Evolutionary conservation across 2,888 invertebrate species (phyloP).

Genomic region (Rhopalosiphum nymphaeae): DNA sequence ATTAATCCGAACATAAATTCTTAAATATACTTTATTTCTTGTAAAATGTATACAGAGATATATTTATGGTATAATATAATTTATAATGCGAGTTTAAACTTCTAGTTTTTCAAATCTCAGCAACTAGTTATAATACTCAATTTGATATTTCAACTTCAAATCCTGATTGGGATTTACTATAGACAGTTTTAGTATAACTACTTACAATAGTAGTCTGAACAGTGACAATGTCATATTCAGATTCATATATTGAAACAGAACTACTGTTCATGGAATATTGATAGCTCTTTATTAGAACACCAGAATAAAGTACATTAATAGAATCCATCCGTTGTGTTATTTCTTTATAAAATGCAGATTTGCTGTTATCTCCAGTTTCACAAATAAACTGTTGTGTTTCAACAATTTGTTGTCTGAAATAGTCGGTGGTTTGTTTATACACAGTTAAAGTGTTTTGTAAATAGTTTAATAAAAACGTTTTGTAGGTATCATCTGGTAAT

Average conservation of each 20-base stretch:
- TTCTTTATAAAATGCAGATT: background rate
- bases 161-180: rapidly evolving
- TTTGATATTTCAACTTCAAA: background rate
- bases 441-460: background rate
- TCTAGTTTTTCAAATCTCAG: background rate
- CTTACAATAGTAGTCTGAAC: background rate
- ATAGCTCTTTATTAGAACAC: background rate
- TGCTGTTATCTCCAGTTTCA: background rate
- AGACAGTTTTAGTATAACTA: background rate
- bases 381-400: background rate
- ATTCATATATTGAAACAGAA: background rate
- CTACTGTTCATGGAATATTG: background rate
- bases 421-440: background rate
- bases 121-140: background rate
- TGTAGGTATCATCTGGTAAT: background rate
- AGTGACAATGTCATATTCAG: background rate
- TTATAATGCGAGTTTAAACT: background rate
- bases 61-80: background rate
- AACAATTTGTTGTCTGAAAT: background rate
- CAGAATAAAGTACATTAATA: background rate
- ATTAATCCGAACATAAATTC: background rate
- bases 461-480: background rate
- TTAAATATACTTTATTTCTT: background rate
- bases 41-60: background rate
- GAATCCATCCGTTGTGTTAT: background rate